phyloP scores from a whole-genome alignment of 2,113 vertebrate species.

The Junco hyemalis region DNA sequence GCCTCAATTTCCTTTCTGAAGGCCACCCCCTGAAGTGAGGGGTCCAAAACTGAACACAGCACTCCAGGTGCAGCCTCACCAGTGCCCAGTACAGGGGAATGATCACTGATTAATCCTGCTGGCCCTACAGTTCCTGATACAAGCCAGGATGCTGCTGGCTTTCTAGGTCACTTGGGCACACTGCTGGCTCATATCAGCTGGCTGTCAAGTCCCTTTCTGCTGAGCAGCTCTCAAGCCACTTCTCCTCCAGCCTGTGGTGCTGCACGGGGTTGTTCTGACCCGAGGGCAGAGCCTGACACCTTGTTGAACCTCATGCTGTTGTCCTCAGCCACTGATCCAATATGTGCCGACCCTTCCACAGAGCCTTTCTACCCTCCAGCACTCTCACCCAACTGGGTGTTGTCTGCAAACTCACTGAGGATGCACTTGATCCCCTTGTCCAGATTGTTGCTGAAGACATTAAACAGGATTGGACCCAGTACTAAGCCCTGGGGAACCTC shows the following conservation, averaged over 20 bases:
- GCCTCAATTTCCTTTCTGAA: neutral
- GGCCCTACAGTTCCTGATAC: neutral
- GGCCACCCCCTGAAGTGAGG: neutral
- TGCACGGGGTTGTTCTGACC: neutral
- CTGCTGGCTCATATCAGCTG: neutral
- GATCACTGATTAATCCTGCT: neutral
- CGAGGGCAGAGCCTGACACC: neutral
- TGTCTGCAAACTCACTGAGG: neutral
- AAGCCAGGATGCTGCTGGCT: neutral
- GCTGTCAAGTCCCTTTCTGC: neutral
- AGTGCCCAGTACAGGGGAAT: neutral
- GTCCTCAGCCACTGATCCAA: neutral
- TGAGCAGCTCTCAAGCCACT: neutral
- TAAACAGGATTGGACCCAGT: neutral
- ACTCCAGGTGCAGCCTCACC: neutral
- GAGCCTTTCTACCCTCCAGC: neutral
- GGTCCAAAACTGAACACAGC: neutral
- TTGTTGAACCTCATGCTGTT: neutral
- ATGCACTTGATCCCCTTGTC: neutral
- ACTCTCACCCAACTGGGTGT: accelerated
- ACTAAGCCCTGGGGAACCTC: neutral
- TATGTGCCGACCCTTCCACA: neutral
- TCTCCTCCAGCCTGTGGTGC: neutral
- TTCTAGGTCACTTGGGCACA: neutral
- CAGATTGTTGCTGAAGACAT: neutral